phyloP scores from a whole-genome alignment of 2,888 invertebrate genomes.

The Autographa pulchrina region DNA sequence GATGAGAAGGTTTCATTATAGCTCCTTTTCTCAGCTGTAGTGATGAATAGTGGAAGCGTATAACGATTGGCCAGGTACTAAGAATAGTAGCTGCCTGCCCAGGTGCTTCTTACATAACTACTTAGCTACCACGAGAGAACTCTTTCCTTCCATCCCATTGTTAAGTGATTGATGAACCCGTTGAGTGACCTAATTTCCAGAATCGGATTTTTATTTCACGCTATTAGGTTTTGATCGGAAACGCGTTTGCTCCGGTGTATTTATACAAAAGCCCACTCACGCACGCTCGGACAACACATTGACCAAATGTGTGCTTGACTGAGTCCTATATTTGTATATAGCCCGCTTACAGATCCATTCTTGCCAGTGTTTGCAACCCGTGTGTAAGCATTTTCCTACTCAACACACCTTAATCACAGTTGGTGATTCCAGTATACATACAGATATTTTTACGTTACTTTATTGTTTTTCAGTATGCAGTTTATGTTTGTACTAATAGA shows the following conservation, averaged over 20 bases:
- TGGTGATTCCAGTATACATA: neutral
- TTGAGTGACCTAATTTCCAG: neutral
- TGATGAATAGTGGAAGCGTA: too few relatives aligned
- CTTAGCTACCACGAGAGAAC: neutral
- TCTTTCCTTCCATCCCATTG: slow-evolving; percentile 1
- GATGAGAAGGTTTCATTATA: too few relatives aligned
- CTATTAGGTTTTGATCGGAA: slow-evolving; percentile 39
- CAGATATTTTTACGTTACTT: slow-evolving; percentile 28
- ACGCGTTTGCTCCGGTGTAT: slow-evolving; percentile 24
- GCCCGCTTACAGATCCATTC: slow-evolving; percentile 36
- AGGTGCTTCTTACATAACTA: neutral
- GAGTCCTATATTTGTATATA: slow-evolving; percentile 50
- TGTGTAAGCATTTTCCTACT: slow-evolving; percentile 24
- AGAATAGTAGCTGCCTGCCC: neutral
- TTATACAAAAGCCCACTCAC: slow-evolving; percentile 37
- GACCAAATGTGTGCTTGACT: slow-evolving; percentile 49
- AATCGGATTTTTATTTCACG: slow-evolving; percentile 12
- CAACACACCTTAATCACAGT: slow-evolving; percentile 13
- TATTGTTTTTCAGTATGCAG: slow-evolving; percentile 39
- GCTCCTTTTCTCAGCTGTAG: too few relatives aligned
- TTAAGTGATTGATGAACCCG: neutral
- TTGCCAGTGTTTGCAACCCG: slow-evolving; percentile 35
- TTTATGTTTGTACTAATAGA: slow-evolving; percentile 48
- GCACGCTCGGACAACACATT: slow-evolving; percentile 32
- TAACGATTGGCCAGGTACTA: neutral